phyloP scores from a whole-genome alignment of 2,888 invertebrate species.

The Gnatocerus cornutus region DNA sequence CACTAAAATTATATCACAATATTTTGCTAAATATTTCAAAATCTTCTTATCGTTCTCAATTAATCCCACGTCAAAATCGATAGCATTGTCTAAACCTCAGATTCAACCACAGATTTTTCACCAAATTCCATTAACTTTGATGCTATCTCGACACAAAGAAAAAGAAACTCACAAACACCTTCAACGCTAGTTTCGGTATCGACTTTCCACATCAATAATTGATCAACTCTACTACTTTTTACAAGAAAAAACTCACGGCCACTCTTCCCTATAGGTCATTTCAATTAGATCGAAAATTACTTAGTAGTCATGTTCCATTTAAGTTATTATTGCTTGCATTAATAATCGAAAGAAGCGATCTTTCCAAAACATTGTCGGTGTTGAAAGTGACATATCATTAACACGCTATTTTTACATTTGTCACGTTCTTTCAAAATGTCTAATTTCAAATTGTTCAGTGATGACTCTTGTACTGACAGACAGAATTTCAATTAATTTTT shows the following conservation, averaged over 20 bases:
- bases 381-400: conserved; percentile 14
- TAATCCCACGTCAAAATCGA: conserved; percentile 57
- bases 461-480: too few species aligned
- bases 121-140: conserved; percentile 34
- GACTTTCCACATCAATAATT: conserved; percentile 32
- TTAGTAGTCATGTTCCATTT: background rate
- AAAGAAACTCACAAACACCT: conserved; percentile 28
- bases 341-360: too few species aligned
- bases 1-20: conserved; percentile 56
- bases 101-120: conserved; percentile 13
- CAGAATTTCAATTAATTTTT: too few species aligned
- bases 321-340: too few species aligned
- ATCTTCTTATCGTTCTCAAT: conserved; percentile 54
- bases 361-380: background rate
- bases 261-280: background rate
- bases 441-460: too few species aligned
- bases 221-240: conserved; percentile 22
- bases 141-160: conserved; percentile 21
- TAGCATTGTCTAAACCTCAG: conserved; percentile 42
- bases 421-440: background rate
- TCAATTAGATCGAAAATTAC: background rate
- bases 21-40: conserved; percentile 50
- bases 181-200: conserved; percentile 13
- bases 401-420: conserved; percentile 29
- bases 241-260: conserved; percentile 6